phyloP scores from a whole-genome alignment of 2,797 vertebrate species.

The Lophotriccus pileatus region DNA sequence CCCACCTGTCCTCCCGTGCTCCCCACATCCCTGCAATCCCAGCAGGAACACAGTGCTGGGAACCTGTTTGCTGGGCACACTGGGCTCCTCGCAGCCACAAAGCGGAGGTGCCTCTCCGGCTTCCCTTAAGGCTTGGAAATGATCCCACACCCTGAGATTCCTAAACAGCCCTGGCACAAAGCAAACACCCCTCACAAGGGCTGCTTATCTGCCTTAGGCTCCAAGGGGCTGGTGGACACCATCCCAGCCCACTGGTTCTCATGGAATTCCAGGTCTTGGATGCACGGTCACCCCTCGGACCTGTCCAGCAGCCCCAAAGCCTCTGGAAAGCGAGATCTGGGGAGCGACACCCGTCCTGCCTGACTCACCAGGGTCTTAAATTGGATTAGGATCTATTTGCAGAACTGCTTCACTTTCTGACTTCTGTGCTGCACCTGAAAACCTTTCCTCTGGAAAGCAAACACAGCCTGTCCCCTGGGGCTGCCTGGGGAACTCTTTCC shows the following conservation, averaged over 20 bases:
- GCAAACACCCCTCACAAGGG: neutral
- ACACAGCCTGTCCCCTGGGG: conserved; percentile 31
- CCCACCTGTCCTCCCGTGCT: rapidly evolving
- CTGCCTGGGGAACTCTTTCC: conserved; percentile 57
- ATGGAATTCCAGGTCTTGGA: rapidly evolving
- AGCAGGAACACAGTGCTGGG: rapidly evolving
- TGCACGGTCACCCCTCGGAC: rapidly evolving
- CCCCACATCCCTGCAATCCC: neutral
- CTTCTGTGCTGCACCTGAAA: conserved; percentile 64
- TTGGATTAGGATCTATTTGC: conserved; percentile 54
- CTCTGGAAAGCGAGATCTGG: neutral
- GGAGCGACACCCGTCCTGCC: neutral
- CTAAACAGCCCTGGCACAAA: neutral
- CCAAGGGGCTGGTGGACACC: rapidly evolving
- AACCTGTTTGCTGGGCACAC: neutral
- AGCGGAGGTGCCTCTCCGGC: neutral
- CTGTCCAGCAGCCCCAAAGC: neutral
- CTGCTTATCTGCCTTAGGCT: rapidly evolving
- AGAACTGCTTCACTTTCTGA: neutral
- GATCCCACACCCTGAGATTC: neutral
- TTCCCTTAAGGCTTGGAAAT: neutral
- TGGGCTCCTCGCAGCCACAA: rapidly evolving
- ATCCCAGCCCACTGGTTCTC: neutral
- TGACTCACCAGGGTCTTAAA: neutral
- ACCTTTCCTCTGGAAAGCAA: conserved; percentile 56